Conservation (phyloP, 2,888 invertebrate species). For the Polyploca ridens region DNA sequence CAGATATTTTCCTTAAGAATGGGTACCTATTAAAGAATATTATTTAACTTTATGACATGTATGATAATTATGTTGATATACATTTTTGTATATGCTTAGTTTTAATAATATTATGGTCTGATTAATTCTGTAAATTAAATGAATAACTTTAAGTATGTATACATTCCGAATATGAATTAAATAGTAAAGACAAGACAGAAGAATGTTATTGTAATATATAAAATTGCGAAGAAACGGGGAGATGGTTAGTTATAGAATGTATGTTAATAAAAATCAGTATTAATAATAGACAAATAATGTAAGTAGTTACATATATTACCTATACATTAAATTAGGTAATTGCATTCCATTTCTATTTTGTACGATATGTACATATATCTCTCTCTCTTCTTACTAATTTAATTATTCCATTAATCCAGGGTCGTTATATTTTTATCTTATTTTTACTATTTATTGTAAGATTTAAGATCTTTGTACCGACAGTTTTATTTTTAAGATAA, state of each 20-base stretch:
- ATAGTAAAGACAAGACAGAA: not conserved
- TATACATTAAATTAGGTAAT: not conserved
- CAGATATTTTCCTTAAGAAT: not conserved
- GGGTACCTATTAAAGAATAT: not conserved
- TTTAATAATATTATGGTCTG: not conserved
- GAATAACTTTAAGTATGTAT: not conserved
- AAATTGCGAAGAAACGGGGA: not conserved
- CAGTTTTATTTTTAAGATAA: conserved; percentile 42
- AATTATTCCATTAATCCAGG: conserved; percentile 31
- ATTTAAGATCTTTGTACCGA: conserved; percentile 54
- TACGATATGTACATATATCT: conserved; percentile 38
- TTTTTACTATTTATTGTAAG: conserved; percentile 68
- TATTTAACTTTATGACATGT: not conserved
- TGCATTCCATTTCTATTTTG: conserved; percentile 34
- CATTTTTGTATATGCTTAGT: not conserved
- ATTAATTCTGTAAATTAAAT: not conserved
- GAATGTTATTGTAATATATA: not conserved
- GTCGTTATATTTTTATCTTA: conserved; percentile 57
- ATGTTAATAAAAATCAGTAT: conserved; percentile 50
- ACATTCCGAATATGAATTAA: not conserved
- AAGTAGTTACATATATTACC: not conserved
- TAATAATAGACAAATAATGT: conserved; percentile 32
- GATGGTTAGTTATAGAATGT: conserved; percentile 20
- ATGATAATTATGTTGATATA: not conserved
- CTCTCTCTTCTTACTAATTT: conserved; percentile 41